These are phyloP conservation scores for Passerculus sandwichensis DNA, from an alignment of 2,797 vertebrate species.

Conservation along the genomic window DNA sequence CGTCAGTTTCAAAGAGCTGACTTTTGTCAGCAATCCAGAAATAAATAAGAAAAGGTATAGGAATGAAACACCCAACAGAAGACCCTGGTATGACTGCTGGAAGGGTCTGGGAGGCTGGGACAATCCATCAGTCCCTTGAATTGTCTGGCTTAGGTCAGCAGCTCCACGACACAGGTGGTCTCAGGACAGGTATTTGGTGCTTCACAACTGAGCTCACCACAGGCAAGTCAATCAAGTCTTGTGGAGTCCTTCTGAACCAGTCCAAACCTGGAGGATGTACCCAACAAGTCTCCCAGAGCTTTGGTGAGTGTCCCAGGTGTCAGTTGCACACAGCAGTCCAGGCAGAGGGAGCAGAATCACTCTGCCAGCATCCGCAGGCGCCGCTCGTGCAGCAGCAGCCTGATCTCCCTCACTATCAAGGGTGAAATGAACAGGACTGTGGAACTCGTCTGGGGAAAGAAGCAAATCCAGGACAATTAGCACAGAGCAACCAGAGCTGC, in stretches of 20 bases:
- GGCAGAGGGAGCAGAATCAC: slow-evolving; percentile 39
- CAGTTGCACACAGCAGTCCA: neutral
- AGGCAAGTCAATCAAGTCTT: neutral
- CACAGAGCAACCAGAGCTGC: neutral
- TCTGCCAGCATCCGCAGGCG: slow-evolving; percentile 55
- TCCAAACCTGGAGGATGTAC: neutral
- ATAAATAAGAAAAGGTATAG: slow-evolving; percentile 38
- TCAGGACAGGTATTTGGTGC: neutral
- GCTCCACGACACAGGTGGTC: neutral
- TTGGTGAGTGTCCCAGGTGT: neutral
- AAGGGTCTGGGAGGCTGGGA: neutral
- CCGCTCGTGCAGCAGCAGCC: slow-evolving; percentile 78
- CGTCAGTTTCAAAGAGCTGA: neutral
- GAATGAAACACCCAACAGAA: neutral
- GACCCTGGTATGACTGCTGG: neutral
- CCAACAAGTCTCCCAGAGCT: neutral
- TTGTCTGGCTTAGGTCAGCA: slow-evolving; percentile 1
- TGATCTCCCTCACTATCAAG: slow-evolving; percentile 82
- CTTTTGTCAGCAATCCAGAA: slow-evolving; percentile 31
- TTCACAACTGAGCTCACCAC: neutral
- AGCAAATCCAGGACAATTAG: neutral
- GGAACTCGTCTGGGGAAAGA: slow-evolving; percentile 84
- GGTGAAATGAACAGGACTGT: slow-evolving; percentile 90
- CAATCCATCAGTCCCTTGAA: neutral
- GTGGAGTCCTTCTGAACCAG: neutral